Evolutionary conservation across 2,797 vertebrate species (phyloP).

Genomic region (Anniella stebbinsi): DNA sequence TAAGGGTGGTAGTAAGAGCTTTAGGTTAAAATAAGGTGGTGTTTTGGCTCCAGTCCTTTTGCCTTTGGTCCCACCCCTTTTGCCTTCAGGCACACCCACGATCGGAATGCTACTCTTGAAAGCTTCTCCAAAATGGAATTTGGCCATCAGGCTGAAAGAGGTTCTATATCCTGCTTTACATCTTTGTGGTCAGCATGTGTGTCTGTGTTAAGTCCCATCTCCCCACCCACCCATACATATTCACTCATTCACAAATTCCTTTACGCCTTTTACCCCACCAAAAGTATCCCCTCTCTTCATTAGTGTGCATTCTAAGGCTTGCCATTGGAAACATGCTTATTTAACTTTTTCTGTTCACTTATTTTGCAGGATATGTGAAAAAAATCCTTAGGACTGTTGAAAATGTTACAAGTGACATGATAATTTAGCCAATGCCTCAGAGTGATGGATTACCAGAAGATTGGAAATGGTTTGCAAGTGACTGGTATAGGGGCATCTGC

Average conservation of each 20-base stretch:
- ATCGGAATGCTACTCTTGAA: too few relatives aligned
- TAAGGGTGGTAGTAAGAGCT: too few relatives aligned
- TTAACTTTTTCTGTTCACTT: conserved; percentile 80
- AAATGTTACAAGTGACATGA: conserved; percentile 88
- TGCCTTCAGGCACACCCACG: too few relatives aligned
- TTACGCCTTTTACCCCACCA: background rate
- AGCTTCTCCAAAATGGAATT: too few relatives aligned
- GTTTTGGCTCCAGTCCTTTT: too few relatives aligned
- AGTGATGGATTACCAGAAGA: conserved; percentile 86
- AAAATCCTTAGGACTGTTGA: conserved; percentile 84
- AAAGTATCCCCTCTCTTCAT: conserved; percentile 20
- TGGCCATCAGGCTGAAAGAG: too few relatives aligned
- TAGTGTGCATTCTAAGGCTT: conserved; percentile 36
- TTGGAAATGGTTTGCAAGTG: conserved; percentile 89
- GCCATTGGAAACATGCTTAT: conserved; percentile 70
- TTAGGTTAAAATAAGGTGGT: too few relatives aligned
- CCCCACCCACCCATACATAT: background rate
- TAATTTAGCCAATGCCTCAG: conserved; percentile 88
- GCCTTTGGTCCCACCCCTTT: too few relatives aligned
- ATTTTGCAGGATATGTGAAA: conserved; percentile 85
- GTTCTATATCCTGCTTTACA: background rate
- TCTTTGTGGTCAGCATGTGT: background rate
- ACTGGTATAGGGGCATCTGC: conserved; percentile 92
- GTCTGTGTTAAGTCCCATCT: background rate
- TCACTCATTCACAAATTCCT: background rate